Conservation (phyloP, 2,797 vertebrate species). For the Delichon dasypus region DNA sequence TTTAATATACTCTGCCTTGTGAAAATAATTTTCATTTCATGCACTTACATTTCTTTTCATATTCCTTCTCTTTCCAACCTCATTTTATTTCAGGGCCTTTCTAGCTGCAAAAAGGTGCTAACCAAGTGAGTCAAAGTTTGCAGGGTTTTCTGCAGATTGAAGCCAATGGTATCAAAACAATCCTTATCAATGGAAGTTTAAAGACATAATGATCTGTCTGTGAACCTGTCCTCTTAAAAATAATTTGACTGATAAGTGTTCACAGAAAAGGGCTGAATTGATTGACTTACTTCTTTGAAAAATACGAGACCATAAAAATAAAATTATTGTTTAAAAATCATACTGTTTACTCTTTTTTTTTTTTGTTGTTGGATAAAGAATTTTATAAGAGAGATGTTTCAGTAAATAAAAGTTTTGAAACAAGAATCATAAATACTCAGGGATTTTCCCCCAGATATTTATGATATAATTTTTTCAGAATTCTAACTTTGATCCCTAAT, state of each 20-base stretch:
- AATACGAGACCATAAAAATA: not conserved
- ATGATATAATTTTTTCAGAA: not conserved
- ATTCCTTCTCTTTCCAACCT: not conserved
- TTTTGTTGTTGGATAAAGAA: not conserved
- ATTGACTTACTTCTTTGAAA: not conserved
- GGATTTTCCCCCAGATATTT: not conserved
- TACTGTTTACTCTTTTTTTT: not conserved
- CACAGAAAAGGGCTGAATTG: not conserved
- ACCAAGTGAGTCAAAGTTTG: not conserved
- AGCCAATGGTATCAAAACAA: not conserved
- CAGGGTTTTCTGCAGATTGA: not conserved
- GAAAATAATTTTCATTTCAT: not conserved
- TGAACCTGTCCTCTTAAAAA: not conserved
- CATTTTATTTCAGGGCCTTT: not conserved
- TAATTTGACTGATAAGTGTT: not conserved
- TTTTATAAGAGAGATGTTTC: not conserved
- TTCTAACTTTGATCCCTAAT: not conserved
- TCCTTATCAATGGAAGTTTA: not conserved
- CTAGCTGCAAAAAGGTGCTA: not conserved
- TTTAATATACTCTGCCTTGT: not conserved
- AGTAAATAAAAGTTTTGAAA: not conserved
- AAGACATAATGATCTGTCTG: not conserved
- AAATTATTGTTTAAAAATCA: not conserved
- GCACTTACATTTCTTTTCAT: not conserved
- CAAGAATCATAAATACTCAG: not conserved